Conservation (phyloP, 2,888 invertebrate species). For the Apamea monoglypha region DNA sequence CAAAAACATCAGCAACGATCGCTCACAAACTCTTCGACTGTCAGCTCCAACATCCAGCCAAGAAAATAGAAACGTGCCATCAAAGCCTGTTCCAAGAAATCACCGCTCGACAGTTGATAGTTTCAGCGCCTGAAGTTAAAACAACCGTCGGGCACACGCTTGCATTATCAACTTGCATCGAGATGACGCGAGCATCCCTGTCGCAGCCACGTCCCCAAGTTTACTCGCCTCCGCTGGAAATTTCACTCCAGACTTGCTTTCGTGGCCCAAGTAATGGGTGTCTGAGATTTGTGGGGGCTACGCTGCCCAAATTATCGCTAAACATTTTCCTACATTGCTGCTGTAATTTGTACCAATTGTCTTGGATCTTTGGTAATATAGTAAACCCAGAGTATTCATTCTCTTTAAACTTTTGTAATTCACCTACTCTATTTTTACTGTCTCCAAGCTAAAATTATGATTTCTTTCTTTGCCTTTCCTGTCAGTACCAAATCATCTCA, state of each 20-base stretch:
- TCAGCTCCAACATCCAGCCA: slow-evolving; percentile 16
- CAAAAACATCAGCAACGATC: slow-evolving; percentile 2
- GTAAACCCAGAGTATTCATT: not conserved
- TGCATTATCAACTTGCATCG: slow-evolving; percentile 87
- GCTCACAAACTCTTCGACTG: not conserved
- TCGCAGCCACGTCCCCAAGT: slow-evolving; percentile 88
- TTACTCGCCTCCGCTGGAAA: slow-evolving; percentile 87
- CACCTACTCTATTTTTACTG: not conserved
- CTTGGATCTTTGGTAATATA: not conserved
- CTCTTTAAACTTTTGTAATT: not conserved
- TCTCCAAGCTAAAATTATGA: too few relatives aligned
- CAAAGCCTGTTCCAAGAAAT: slow-evolving; percentile 62
- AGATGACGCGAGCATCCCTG: slow-evolving; percentile 87
- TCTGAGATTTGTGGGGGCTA: slow-evolving; percentile 29
- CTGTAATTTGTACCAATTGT: not conserved
- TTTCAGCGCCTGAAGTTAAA: slow-evolving; percentile 74
- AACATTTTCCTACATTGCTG: not conserved
- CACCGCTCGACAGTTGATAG: slow-evolving; percentile 69
- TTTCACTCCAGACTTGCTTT: slow-evolving; percentile 87
- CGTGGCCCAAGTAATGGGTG: slow-evolving; percentile 69
- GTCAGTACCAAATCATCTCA: not conserved
- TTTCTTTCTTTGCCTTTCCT: not conserved
- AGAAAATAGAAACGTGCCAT: slow-evolving; percentile 48
- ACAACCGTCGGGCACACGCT: slow-evolving; percentile 74
- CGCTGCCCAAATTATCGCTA: not conserved